Conservation (phyloP, 1,140 invertebrate species). For the Drosophila nigrodunni region DNA sequence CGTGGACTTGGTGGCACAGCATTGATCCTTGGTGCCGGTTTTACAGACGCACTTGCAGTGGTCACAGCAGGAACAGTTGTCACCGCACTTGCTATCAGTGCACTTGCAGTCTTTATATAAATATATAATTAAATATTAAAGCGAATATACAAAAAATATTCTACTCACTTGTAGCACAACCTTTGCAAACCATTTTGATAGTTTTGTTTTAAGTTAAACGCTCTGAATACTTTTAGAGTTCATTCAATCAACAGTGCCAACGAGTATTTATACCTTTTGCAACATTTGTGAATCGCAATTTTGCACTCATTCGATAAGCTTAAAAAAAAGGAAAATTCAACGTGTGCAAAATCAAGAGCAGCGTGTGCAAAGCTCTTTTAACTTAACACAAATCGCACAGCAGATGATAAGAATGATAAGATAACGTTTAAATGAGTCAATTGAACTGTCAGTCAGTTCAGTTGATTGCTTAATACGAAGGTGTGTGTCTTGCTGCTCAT, state of each 20-base stretch:
- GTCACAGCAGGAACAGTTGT: constrained; percentile 64
- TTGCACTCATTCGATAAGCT: constrained; percentile 43
- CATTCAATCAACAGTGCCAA: constrained; percentile 45
- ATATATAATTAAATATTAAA: background rate
- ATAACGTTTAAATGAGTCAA: constrained; percentile 33
- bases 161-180: constrained; percentile 62
- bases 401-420: constrained; percentile 42
- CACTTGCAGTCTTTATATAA: constrained; percentile 63
- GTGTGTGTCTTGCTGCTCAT: constrained; percentile 21
- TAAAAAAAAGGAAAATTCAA: constrained; percentile 13
- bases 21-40: constrained; percentile 62
- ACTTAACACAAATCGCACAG: constrained; percentile 18
- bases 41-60: constrained; percentile 70
- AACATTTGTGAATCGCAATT: constrained; percentile 18
- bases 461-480: background rate
- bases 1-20: constrained; percentile 55
- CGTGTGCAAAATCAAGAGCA: constrained; percentile 72
- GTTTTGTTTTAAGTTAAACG: background rate
- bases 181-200: constrained; percentile 67
- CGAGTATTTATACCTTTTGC: constrained; percentile 1
- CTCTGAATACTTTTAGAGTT: constrained; percentile 3
- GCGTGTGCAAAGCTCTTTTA: constrained; percentile 30
- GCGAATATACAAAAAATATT: background rate
- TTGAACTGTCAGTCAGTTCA: constrained; percentile 7
- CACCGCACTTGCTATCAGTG: constrained; percentile 63